Conservation (phyloP, 92 coral and sea anemone genomes). For the Porites cylindrica region DNA sequence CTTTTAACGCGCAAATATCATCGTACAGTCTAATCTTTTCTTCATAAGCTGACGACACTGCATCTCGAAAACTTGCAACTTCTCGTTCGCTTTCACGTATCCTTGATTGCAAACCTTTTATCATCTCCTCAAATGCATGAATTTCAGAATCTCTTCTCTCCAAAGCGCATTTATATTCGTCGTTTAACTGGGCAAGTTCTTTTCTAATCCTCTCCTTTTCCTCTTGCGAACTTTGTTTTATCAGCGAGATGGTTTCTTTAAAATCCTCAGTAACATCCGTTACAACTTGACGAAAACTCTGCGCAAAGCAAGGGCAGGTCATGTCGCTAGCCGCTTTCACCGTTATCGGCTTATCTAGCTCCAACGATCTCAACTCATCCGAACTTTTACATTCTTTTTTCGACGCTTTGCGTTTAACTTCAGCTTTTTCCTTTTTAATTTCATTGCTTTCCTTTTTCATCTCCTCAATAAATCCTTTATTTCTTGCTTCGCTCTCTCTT, state of each 20-base stretch:
- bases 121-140: not conserved
- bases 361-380: conserved; percentile 13
- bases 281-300: conserved; percentile 8
- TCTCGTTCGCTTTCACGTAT: conserved; percentile 5
- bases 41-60: conserved; percentile 1
- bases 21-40: conserved; percentile 21
- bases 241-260: conserved; percentile 12
- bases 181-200: conserved; percentile 18
- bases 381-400: conserved; percentile 3
- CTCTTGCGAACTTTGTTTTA: conserved; percentile 8
- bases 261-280: conserved; percentile 32
- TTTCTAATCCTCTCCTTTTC: conserved; percentile 6
- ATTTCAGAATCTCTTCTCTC: conserved; percentile 32
- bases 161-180: conserved; percentile 10
- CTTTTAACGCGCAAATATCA: conserved; percentile 20
- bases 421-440: conserved; percentile 5
- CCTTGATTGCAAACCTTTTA: conserved; percentile 14
- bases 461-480: not conserved
- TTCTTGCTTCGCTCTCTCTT: conserved; percentile 12
- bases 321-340: not conserved
- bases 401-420: conserved; percentile 3
- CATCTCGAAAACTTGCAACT: not conserved
- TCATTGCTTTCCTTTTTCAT: conserved; percentile 3
- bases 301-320: conserved; percentile 26
- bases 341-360: not conserved